Evolutionary conservation across 2,797 vertebrate species (phyloP), one percentile per base, ranked within the genome.

Genomic region (Sparus aurata): DNA sequence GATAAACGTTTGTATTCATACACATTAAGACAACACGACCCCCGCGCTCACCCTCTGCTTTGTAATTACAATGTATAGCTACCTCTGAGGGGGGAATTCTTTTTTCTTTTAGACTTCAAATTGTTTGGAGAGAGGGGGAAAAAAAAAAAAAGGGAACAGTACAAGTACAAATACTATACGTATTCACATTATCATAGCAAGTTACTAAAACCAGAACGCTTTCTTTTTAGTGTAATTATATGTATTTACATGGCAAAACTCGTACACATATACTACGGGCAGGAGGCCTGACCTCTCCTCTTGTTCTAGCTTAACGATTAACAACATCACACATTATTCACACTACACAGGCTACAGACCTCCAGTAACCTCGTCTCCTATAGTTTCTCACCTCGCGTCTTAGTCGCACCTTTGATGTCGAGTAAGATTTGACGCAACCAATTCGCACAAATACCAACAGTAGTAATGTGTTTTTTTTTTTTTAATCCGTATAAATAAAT

Each of bases 101-200:
- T 72, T 74, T 65, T 85, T 82, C 55, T 80, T 87, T 93, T 85
- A 72, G 69, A 86, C 83, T 88, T 91, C 74, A 84, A 91, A 90
- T 87, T 65, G 79, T 87, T 83, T 86, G 69, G 57, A 80, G 34
- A 38, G 34, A 38, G 38, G 8, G 38, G 8, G 4, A 38, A 38
- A 11, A 82, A 75, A 38, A 38, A 38, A 38, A 76, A 80, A 79
- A 66, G 73, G 87, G 80, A 85, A 89, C 87, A 79, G 83, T 89
- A 94, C 90, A 82, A 91, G 91, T 92, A 95, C 91, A 89, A 93
- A 94, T 92, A 95, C 94, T 92, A 89, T 93, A 95, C 83, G 87
- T 94, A 91, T 95, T 95, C 94, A 96, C 93, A 93, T 94, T 94
- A 93, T 92, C 90, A 93, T 93, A 94, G 91, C 91, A 92, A 94